phyloP scores from a whole-genome alignment of 2,113 vertebrate species.

The Callionymus lyra region DNA sequence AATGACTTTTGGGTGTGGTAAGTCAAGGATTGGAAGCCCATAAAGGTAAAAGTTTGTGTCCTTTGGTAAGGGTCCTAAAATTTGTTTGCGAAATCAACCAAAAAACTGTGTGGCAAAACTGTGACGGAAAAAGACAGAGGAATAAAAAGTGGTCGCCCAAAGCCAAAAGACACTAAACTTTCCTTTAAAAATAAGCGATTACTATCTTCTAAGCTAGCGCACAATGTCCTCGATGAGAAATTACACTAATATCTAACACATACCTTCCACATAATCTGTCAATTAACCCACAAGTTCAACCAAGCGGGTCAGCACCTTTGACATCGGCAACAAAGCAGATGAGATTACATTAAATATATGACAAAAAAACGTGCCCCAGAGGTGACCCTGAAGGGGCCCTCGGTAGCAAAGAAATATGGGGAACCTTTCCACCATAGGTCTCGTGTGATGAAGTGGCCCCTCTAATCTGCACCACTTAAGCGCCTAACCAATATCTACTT shows the following conservation, averaged over 20 bases:
- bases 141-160: too few species aligned
- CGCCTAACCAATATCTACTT: conserved; percentile 33
- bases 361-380: conserved; percentile 2
- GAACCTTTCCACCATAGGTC: conserved; percentile 17
- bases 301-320: conserved; percentile 17
- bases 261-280: conserved; percentile 7
- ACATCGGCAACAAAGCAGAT: conserved; percentile 5
- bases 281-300: conserved; percentile 8
- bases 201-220: too few species aligned
- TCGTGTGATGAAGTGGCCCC: conserved; percentile 15
- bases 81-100: too few species aligned
- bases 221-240: background rate
- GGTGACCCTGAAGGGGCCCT: conserved; percentile 14
- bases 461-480: conserved; percentile 48
- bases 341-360: conserved; percentile 9
- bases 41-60: too few species aligned
- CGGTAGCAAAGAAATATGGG: conserved; percentile 4
- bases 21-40: too few species aligned
- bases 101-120: too few species aligned
- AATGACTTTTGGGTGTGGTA: too few species aligned
- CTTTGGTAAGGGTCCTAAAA: too few species aligned
- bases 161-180: too few species aligned
- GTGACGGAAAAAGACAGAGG: too few species aligned
- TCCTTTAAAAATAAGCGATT: too few species aligned
- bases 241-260: conserved; percentile 1